Base-by-base conservation (phyloP, 2,888 invertebrate genomes). In the Ditylenchus weischeri region DNA sequence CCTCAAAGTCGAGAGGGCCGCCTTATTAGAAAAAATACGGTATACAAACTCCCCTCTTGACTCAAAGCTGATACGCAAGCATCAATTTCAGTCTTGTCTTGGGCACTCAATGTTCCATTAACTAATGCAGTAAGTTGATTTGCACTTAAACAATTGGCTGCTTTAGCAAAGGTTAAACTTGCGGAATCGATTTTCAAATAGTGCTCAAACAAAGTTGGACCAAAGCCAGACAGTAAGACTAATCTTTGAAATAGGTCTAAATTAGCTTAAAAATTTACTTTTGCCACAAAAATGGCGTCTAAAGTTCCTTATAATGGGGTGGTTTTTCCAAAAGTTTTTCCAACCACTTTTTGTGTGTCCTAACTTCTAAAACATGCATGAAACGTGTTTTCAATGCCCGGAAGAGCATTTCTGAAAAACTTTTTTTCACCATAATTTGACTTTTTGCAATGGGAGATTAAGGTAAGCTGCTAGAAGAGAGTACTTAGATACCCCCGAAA, bases 181-280 rank as follows among this genome's bases (percentile, higher is more conserved):
- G 13, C 54, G 8, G 50, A 29, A 62, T 29, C n/a, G 10, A 5
- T 29, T 35, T 15, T 19, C 18, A 19, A 15, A 5, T 35, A 7
- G 8, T 51, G 29, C 51, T 51, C 62, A 29, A 51, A 62, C n/a
- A 64, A 18, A 35, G 23, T 23, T 2, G 66, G 64, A 43, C 57
- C 51, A 15, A 62, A 63, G 10, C 66, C 66, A 29, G 65, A 65
- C 7, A 66, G 38, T 15, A 66, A 58, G 6, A 66, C 57, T 62
- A 62, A 51, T 13, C 65, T 49, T 19, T 64, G 60, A 21, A 66
- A 66, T 19, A 66, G 19, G n/a, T 43, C 66, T 66, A 35, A n/a
- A 36, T 66, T 10, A 18, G 54, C 4, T 51, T 51, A 51, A n/a
- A 51, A 10, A 6, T 8, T 15, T 51, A 8, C 8, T 21, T 51